Evolutionary conservation across 1,140 invertebrate genomes (phyloP).

Genomic region (Andrena cerasifolii): DNA sequence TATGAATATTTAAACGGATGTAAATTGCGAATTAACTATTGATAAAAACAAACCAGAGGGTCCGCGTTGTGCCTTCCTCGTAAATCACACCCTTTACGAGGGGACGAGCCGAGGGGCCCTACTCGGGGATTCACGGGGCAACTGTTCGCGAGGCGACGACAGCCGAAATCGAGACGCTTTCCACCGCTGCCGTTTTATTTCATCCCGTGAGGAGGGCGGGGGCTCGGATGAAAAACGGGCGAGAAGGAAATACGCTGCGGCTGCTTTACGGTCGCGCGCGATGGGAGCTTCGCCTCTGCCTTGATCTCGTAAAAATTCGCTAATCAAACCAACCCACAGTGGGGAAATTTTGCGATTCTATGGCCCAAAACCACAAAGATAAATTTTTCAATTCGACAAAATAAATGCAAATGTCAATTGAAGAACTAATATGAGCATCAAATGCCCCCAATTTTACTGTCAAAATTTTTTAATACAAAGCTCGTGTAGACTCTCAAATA

Average conservation of each 20-base stretch:
- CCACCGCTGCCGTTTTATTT: not conserved
- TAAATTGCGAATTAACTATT: constrained; percentile 76
- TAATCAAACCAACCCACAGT: constrained; percentile 16
- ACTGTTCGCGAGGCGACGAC: not conserved
- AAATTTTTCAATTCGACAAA: too few species aligned
- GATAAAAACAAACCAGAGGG: constrained; percentile 73
- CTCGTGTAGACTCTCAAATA: too few species aligned
- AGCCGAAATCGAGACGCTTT: constrained; percentile 2
- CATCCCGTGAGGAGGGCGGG: not conserved
- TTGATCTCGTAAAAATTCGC: not conserved
- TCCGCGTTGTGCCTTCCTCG: constrained; percentile 62
- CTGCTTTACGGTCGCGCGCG: not conserved
- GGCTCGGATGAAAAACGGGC: not conserved
- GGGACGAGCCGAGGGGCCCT: too few species aligned
- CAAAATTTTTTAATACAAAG: too few species aligned
- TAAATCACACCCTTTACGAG: constrained; percentile 61
- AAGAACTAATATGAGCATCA: too few species aligned
- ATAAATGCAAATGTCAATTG: too few species aligned
- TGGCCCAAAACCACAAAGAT: too few species aligned
- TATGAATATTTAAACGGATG: constrained; percentile 75
- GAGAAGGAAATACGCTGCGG: not conserved
- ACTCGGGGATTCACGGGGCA: constrained; percentile 5
- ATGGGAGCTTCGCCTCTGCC: not conserved
- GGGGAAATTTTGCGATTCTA: too few species aligned
- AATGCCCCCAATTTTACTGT: too few species aligned